Conservation (phyloP, 2,113 vertebrate species). For the Spea bombifrons region DNA sequence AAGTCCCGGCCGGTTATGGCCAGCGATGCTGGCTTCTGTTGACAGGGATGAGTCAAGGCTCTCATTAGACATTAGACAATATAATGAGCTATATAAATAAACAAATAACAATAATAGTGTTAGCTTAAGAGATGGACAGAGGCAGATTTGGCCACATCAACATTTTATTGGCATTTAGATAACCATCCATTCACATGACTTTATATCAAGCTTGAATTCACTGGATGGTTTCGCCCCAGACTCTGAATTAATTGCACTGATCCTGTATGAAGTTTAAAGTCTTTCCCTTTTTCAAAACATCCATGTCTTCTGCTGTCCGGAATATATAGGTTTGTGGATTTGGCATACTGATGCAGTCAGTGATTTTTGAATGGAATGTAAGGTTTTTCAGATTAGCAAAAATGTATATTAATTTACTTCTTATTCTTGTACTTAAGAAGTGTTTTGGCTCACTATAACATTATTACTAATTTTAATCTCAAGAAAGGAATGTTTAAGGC, state of each 20-base stretch:
- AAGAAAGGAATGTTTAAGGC: constrained; percentile 77
- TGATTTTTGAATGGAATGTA: constrained; percentile 49
- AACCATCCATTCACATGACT: constrained; percentile 57
- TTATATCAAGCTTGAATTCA: constrained; percentile 37
- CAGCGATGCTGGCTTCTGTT: too few relatives aligned
- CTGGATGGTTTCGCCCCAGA: constrained; percentile 38
- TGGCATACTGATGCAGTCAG: not conserved
- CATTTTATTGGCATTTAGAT: constrained; percentile 65
- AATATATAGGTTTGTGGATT: constrained; percentile 30
- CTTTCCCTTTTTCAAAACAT: constrained; percentile 57
- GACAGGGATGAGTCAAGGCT: too few relatives aligned
- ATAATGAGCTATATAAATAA: too few relatives aligned
- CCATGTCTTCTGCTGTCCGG: constrained; percentile 41
- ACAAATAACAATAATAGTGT: not conserved
- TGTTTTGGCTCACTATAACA: constrained; percentile 58
- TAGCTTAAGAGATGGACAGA: constrained; percentile 15
- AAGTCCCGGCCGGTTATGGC: too few relatives aligned
- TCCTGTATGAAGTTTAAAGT: constrained; percentile 50
- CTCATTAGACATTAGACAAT: too few relatives aligned
- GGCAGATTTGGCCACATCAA: constrained; percentile 32
- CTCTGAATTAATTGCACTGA: constrained; percentile 63
- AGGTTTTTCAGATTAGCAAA: constrained; percentile 56
- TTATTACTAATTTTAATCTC: constrained; percentile 58
- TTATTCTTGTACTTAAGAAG: constrained; percentile 53
- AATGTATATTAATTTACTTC: constrained; percentile 53